Conservation (phyloP, 2,888 invertebrate species). For the Hyalella azteca region DNA sequence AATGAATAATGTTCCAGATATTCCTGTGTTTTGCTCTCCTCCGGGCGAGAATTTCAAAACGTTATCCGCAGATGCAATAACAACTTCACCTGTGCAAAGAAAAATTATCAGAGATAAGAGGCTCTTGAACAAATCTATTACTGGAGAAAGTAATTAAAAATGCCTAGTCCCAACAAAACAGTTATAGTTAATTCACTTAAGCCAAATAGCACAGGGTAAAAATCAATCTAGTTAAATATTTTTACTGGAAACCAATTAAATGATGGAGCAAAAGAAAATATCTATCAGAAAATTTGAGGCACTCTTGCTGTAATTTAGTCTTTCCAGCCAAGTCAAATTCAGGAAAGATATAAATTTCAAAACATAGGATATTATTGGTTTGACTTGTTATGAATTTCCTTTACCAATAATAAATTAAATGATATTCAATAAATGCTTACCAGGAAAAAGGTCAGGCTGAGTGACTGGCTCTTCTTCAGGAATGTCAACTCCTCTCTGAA, state of each 20-base stretch:
- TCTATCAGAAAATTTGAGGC: not conserved
- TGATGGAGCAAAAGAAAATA: not conserved
- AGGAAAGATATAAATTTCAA: not conserved
- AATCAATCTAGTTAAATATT: not conserved
- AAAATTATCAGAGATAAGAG: not conserved
- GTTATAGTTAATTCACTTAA: not conserved
- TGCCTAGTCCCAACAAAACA: not conserved
- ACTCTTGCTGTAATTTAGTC: not conserved
- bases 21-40: slow-evolving; percentile 78
- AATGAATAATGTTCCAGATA: slow-evolving; percentile 82
- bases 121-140: not conserved
- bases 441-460: not conserved
- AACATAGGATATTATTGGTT: not conserved
- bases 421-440: not conserved
- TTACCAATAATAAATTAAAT: not conserved
- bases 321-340: not conserved
- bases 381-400: not conserved
- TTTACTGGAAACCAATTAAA: not conserved
- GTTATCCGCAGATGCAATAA: slow-evolving; percentile 79
- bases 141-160: not conserved
- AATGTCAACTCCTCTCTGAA: slow-evolving; percentile 9
- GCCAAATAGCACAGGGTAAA: not conserved
- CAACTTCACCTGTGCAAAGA: slow-evolving; percentile 52
- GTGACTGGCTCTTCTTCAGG: not conserved
- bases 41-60: slow-evolving; percentile 84